Base-by-base conservation (phyloP, 2,888 invertebrate species). In the Automeris io region DNA sequence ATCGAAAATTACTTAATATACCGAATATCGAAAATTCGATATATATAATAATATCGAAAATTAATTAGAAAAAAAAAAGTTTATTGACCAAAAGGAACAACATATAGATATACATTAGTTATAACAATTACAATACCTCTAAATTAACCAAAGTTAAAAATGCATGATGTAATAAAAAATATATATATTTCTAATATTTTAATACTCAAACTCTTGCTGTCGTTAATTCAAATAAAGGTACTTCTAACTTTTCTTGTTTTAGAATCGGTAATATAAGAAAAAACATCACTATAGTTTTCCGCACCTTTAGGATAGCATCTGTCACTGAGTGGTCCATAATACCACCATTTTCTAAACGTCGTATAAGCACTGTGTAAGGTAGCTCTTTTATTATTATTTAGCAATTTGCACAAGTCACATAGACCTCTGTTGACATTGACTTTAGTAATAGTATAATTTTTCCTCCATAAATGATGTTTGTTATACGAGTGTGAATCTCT, bases 321-420 rank as follows among this genome's bases (percentile, higher is more conserved):
- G 0, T 57, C 42, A 1, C 43, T 49, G 11, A 73, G 33, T 0
- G 60, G 45, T 0, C 64, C 68, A 2, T 45, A 41, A 21, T 63
- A 69, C 83, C 83, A 83, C 83, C 83, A 83, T 1, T 54, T 54
- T 8, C 81, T 65, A 5, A 82, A 74, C 0, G 47, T 39, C 2
- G 46, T 49, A 24, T 76, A 71, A 0, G 46, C 43, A 11, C 56
- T 68, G 1, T 40, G 38, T 0, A 18, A 43, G 0, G 41, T 29
- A 23, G 61, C 46, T 26, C 47, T 54, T 0, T 41, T 44, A 1
- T 47, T 41, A 33, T 70, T 52, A 41, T 81, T 74, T 0, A 83
- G 46, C 33, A 65, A 36, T 2, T 46, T 48, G 35, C 83, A 83
- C 0, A 83, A 51, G 1, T 71, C 53, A 35, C 82, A 83, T 1